Percentiles rank a stretch among this genome's conserved stretches.
These are phyloP conservation scores for Himalopsyche japonica DNA, from an alignment of 2,888 invertebrate genomes.

Conservation along the genomic window DNA sequence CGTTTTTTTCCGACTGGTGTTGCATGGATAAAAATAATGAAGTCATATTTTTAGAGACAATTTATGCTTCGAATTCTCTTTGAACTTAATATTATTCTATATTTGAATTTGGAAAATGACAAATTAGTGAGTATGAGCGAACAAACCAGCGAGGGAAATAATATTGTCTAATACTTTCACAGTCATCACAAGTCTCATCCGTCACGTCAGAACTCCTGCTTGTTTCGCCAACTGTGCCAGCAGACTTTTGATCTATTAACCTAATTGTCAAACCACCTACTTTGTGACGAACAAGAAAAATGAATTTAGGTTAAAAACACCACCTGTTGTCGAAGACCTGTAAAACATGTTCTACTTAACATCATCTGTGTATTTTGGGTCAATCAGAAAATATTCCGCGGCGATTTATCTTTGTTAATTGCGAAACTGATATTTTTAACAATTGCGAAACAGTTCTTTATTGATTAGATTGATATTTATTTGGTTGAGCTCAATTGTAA, in stretches of 20 bases:
- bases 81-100: no score
- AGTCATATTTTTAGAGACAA: no score
- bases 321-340: not conserved
- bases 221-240: slow-evolving; percentile 4
- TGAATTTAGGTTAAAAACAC: not conserved
- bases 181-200: not conserved
- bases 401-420: not conserved
- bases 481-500: no score
- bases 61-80: no score
- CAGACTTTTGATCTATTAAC: slow-evolving; percentile 9
- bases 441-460: no score
- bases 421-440: no score
- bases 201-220: not conserved
- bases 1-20: no score
- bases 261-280: slow-evolving; percentile 1
- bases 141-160: no score
- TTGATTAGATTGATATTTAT: no score
- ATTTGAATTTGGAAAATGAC: no score
- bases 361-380: not conserved
- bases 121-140: no score
- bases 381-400: not conserved
- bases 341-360: not conserved
- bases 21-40: no score
- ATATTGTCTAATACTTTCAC: not conserved
- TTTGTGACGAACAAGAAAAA: not conserved